These are phyloP conservation scores for Rhabdophis nuchalis DNA, from an alignment of 2,797 vertebrate genomes.

Conservation along the genomic window DNA sequence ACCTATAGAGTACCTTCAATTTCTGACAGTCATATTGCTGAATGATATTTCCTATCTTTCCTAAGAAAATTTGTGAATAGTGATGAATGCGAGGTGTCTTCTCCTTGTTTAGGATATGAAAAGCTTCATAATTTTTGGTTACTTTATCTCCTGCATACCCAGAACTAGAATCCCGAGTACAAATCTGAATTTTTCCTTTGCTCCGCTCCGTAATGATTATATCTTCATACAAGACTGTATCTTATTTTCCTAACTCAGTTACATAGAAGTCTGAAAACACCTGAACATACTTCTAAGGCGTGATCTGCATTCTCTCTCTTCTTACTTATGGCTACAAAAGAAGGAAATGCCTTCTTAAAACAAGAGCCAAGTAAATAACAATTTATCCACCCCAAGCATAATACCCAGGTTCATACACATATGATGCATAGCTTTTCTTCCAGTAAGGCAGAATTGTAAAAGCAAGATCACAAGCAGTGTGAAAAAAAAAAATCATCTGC, in stretches of 20 bases:
- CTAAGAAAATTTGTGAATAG: not conserved
- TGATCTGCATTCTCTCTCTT: not conserved
- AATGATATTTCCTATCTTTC: not conserved
- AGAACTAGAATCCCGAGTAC: not conserved
- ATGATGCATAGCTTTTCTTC: not conserved
- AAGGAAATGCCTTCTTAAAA: not conserved
- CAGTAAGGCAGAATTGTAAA: not conserved
- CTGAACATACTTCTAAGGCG: not conserved
- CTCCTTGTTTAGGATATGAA: not conserved
- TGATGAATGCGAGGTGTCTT: not conserved
- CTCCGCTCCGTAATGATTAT: not conserved
- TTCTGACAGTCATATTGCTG: not conserved
- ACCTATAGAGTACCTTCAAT: not conserved
- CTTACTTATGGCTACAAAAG: not conserved
- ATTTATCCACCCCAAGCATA: not conserved
- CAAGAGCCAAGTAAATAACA: not conserved
- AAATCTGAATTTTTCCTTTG: not conserved
- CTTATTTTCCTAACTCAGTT: not conserved
- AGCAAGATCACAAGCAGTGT: not conserved
- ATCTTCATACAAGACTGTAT: not conserved
- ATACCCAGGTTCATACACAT: not conserved
- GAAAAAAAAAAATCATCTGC: not conserved
- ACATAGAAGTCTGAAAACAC: not conserved
- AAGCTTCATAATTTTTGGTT: not conserved
- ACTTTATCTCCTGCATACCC: not conserved